Evolutionary conservation across 2,113 vertebrate species (phyloP).

Genomic region (Reinhardtius hippoglossoides): DNA sequence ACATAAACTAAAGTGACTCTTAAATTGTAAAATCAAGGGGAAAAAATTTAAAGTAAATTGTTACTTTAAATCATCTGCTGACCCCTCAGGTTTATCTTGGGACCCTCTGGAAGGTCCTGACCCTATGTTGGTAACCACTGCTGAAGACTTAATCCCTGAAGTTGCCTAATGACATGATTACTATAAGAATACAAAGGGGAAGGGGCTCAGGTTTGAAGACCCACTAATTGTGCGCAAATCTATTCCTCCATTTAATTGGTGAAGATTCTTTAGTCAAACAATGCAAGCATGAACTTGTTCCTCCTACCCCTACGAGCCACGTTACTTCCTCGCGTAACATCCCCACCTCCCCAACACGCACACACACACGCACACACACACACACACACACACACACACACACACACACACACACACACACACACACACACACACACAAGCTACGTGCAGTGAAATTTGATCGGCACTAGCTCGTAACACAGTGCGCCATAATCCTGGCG

Average conservation of each 20-base stretch:
- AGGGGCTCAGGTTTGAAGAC: not conserved
- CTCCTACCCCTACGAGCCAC: conserved; percentile 51
- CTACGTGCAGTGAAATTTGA: conserved; percentile 63
- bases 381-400: conserved; percentile 19
- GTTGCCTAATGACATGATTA: not conserved
- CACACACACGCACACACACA: conserved; percentile 1
- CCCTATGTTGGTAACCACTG: not conserved
- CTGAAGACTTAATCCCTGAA: too few relatives aligned
- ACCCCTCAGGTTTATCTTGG: too few relatives aligned
- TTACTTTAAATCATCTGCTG: too few relatives aligned
- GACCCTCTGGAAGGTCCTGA: too few relatives aligned
- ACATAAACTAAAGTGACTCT: too few relatives aligned
- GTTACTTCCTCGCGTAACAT: conserved; percentile 27
- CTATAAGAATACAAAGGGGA: not conserved
- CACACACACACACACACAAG: conserved; percentile 17
- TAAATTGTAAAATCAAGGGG: too few relatives aligned
- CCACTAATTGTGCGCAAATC: not conserved
- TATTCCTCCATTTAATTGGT: not conserved
- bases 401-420: conserved; percentile 16
- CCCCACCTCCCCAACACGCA: conserved; percentile 1
- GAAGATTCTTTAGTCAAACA: conserved; percentile 16
- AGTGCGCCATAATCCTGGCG: conserved; percentile 18
- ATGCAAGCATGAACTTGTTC: conserved; percentile 21
- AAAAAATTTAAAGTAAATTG: too few relatives aligned
- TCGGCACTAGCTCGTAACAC: conserved; percentile 20